Evolutionary conservation across 2,888 invertebrate genomes (phyloP).

Genomic region (Patella ulyssiponensis): DNA sequence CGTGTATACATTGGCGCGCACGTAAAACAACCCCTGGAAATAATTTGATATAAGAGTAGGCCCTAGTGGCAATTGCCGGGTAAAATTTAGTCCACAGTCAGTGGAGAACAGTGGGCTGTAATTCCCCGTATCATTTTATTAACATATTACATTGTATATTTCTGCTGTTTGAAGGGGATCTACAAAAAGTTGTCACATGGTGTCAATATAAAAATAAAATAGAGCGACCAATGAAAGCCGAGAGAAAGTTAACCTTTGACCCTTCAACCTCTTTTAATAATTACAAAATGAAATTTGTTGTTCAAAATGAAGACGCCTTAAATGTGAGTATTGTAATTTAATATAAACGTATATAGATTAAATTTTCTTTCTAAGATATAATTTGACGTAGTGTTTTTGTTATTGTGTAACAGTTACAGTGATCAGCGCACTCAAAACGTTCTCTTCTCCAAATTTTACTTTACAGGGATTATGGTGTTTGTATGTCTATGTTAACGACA

Average conservation of each 20-base stretch:
- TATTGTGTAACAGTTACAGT: no score
- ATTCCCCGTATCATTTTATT: no score
- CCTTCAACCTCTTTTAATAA: slow-evolving; percentile 33
- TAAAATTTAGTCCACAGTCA: no score
- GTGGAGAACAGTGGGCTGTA: no score
- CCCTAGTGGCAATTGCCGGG: no score
- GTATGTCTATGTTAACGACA: slow-evolving; percentile 38
- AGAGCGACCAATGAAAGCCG: slow-evolving; percentile 27
- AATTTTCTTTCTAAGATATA: no score
- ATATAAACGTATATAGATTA: no score
- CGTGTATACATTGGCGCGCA: no score
- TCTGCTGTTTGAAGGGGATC: slow-evolving; percentile 25
- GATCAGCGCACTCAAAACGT: no score
- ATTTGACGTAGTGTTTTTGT: no score
- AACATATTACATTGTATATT: neutral
- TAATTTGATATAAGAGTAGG: no score
- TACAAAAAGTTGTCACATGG: slow-evolving; percentile 36
- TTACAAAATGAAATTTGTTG: slow-evolving; percentile 35
- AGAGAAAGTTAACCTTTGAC: slow-evolving; percentile 31
- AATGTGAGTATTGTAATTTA: slow-evolving; percentile 3
- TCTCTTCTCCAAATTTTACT: neutral
- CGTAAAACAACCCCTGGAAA: no score
- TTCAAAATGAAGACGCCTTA: slow-evolving; percentile 26
- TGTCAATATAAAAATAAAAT: slow-evolving; percentile 36
- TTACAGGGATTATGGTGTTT: slow-evolving; percentile 49